Base-by-base conservation (phyloP, 1,140 invertebrate genomes). In the Drosophila sturtevanti region DNA sequence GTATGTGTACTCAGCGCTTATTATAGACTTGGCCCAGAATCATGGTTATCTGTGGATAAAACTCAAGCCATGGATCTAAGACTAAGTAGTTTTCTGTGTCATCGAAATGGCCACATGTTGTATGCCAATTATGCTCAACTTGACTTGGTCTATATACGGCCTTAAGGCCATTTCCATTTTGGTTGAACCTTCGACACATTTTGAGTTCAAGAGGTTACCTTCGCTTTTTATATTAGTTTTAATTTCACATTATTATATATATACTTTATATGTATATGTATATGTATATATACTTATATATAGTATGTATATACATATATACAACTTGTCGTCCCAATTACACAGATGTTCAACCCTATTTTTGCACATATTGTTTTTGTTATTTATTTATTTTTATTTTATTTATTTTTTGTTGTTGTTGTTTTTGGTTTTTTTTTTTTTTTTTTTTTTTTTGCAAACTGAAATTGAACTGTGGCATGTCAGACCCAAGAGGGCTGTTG, bases 401-500 rank as follows among this genome's bases (percentile, higher is more conserved):
- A 21, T 48, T 68, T 55, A 44, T 27, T 64, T 72, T 74, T 48
- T 64, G n/a, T n/a, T n/a, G n/a, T 59, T 56, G 21, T 24, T 31
- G 51, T 70, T 64, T 66, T 44, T 41, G 38, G 52, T 51, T 27
- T 64, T 72, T 74, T 48, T 55, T 51, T 27, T 64, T 72, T 74
- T 48, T 64, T 59, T 56, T 27, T 24, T 31, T 54, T 70, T 64
- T 66, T 44, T 41, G 38, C 54, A 72, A 72, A 65, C 5, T 67
- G 64, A 84, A 87, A 89, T 89, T 87, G 79, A 89, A 87, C 84
- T 89, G 84, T 84, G 84, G 69, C 74, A 75, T 61, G 75, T 69
- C 76, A 77, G 72, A 68, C 76, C 84, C 84, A 79, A 62, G 84
- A 84, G 68, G 48, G 68, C 61, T 68, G 65, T 75, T 78, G 63